phyloP scores from a whole-genome alignment of 2,888 invertebrate genomes.

The Parasteatoda lunata region DNA sequence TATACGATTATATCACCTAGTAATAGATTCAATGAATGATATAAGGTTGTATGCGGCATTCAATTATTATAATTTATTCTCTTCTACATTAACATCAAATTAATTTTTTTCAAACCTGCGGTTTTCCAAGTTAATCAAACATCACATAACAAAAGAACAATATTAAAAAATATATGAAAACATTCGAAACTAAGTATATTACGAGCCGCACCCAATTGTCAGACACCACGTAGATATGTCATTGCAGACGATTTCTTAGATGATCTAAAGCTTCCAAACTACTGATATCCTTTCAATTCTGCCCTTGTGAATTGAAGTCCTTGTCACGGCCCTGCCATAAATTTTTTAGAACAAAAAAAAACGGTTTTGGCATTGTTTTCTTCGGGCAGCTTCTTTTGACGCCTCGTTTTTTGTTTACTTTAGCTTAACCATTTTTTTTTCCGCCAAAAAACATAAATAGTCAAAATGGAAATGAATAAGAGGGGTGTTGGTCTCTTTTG shows the following conservation, averaged over 20 bases:
- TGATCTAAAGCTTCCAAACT: conserved; percentile 4
- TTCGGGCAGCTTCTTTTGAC: conserved; percentile 16
- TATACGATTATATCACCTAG: too few relatives aligned
- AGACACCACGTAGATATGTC: not conserved
- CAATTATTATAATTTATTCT: too few relatives aligned
- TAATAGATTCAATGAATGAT: too few relatives aligned
- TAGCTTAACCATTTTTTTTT: not conserved
- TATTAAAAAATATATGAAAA: not conserved
- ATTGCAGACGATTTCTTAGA: conserved; percentile 1
- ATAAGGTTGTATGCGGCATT: too few relatives aligned
- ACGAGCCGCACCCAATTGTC: conserved; percentile 26
- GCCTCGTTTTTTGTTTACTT: conserved; percentile 15
- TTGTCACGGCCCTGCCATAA: conserved; percentile 56
- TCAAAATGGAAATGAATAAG: conserved; percentile 24
- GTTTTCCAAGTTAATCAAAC: too few relatives aligned
- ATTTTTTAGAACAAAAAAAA: conserved; percentile 57
- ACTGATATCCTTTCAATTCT: conserved; percentile 46
- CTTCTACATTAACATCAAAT: too few relatives aligned
- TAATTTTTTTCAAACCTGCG: too few relatives aligned
- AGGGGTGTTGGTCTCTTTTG: conserved; percentile 51
- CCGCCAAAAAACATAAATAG: not conserved
- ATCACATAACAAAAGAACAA: not conserved
- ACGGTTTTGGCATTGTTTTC: conserved; percentile 39
- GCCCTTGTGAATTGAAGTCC: conserved; percentile 22
- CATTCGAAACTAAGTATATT: not conserved